Evolutionary conservation across 2,113 vertebrate species (phyloP).

Genomic region (Rallus limicola): DNA sequence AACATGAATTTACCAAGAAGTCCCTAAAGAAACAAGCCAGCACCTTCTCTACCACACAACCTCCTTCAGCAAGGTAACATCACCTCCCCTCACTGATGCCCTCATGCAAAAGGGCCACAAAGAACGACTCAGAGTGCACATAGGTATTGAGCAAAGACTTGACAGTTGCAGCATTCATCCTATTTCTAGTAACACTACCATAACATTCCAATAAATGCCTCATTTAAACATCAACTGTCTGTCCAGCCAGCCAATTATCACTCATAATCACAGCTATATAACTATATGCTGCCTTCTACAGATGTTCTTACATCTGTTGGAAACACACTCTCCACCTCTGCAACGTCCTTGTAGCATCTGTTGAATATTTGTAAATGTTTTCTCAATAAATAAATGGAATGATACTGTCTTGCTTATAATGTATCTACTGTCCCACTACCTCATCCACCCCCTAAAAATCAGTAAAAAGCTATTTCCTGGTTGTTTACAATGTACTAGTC

Average conservation of each 20-base stretch:
- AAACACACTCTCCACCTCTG: neutral
- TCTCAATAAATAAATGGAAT: neutral
- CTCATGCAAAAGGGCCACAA: neutral
- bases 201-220: neutral
- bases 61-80: neutral
- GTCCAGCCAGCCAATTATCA: slow-evolving; percentile 33
- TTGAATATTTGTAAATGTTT: neutral
- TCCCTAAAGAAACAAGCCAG: neutral
- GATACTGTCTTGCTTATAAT: neutral
- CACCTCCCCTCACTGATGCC: neutral
- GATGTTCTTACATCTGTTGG: slow-evolving; percentile 37
- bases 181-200: neutral
- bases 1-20: neutral
- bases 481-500: neutral
- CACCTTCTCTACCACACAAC: neutral
- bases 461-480: neutral
- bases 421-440: neutral
- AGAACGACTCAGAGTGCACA: neutral
- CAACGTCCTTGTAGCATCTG: neutral
- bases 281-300: neutral
- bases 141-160: neutral
- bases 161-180: neutral
- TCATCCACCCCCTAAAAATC: neutral
- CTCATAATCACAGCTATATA: neutral
- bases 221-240: slow-evolving; percentile 9